Conservation (phyloP, 2,888 invertebrate species). For the Stenoptilia bipunctidactyla region DNA sequence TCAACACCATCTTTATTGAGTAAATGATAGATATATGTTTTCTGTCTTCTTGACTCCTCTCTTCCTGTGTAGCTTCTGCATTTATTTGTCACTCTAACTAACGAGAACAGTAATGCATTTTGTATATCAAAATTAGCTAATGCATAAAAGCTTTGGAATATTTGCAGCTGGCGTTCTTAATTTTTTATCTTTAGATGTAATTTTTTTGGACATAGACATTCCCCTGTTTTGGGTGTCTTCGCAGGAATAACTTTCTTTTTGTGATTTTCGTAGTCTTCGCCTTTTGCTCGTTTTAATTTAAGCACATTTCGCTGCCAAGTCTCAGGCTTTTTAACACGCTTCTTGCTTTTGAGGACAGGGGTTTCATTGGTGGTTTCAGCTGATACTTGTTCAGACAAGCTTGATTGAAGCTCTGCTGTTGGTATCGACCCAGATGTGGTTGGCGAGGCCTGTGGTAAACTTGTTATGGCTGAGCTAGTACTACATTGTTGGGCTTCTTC, state of each 20-base stretch:
- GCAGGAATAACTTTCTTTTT: constrained; percentile 11
- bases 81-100: constrained; percentile 10
- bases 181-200: constrained; percentile 3
- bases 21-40: constrained; percentile 9
- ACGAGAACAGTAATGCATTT: constrained; percentile 11
- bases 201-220: constrained; percentile 11
- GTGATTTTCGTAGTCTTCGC: constrained; percentile 10
- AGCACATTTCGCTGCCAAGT: constrained; percentile 11
- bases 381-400: constrained; percentile 1
- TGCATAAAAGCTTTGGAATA: constrained; percentile 12
- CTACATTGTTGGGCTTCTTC: constrained; percentile 9
- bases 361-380: constrained; percentile 5
- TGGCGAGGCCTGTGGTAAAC: constrained; percentile 5
- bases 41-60: constrained; percentile 11
- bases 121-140: constrained; percentile 11
- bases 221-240: constrained; percentile 12
- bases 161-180: constrained; percentile 10
- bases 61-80: constrained; percentile 9
- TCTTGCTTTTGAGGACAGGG: constrained; percentile 7
- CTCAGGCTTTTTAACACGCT: constrained; percentile 6
- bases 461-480: constrained; percentile 7
- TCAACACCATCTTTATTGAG: constrained; percentile 6
- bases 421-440: constrained; percentile 4
- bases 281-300: constrained; percentile 12
- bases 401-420: too few species aligned